A percentile compares a stretch with the other conserved stretches of the same genome.
Evolutionary conservation across 2,888 invertebrate species (phyloP).

Genomic region (Chrysolina haemoptera): DNA sequence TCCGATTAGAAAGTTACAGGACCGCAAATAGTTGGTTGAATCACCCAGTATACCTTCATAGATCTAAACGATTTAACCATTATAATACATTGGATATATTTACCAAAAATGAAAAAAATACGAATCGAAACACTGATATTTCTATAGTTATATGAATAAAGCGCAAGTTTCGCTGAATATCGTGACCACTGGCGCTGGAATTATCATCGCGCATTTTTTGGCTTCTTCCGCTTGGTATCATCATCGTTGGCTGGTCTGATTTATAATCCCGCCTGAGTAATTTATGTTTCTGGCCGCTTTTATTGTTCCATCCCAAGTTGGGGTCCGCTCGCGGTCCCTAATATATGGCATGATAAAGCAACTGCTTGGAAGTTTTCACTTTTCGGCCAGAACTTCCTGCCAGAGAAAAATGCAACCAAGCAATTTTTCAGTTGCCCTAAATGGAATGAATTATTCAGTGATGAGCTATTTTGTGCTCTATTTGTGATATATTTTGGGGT

Average conservation of each 20-base stretch:
- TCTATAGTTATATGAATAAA: background rate
- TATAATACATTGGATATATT: too few relatives aligned
- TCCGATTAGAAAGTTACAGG: too few relatives aligned
- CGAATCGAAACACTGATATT: too few relatives aligned
- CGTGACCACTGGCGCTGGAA: slow-evolving; percentile 2
- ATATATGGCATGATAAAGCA: slow-evolving; percentile 53
- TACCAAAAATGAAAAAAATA: too few relatives aligned
- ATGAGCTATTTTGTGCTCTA: background rate
- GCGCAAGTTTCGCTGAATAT: background rate
- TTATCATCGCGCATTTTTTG: background rate
- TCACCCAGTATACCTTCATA: too few relatives aligned
- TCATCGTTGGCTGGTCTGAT: slow-evolving; percentile 57
- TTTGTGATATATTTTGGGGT: background rate
- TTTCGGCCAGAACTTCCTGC: slow-evolving; percentile 47
- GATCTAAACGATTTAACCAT: too few relatives aligned
- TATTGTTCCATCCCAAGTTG: slow-evolving; percentile 39
- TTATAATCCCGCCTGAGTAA: slow-evolving; percentile 61
- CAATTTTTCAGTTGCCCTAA: slow-evolving; percentile 23
- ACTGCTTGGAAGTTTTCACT: slow-evolving; percentile 55
- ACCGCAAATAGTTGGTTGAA: too few relatives aligned
- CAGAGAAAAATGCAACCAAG: slow-evolving; percentile 36
- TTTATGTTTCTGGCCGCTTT: slow-evolving; percentile 60
- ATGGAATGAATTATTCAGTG: background rate
- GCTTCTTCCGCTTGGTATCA: slow-evolving; percentile 46
- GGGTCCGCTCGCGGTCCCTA: slow-evolving; percentile 49